Conservation (phyloP, 1,140 invertebrate genomes). For the Papilio helenus region DNA sequence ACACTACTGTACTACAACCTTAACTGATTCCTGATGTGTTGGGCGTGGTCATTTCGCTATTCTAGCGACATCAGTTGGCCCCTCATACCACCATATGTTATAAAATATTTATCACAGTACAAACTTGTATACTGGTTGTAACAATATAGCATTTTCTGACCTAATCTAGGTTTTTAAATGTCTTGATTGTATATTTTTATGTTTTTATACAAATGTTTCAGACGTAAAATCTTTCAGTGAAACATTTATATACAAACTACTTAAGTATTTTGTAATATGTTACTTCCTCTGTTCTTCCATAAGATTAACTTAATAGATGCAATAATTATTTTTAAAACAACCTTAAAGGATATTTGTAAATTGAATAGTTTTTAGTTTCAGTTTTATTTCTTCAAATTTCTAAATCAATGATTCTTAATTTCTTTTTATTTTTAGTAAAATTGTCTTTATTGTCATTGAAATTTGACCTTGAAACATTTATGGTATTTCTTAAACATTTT, state of each 20-base stretch:
- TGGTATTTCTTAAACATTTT: not conserved
- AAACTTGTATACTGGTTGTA: constrained; percentile 10
- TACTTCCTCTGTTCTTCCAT: not conserved
- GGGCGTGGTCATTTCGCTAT: too few relatives aligned
- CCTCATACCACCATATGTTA: not conserved
- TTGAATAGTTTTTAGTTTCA: too few relatives aligned
- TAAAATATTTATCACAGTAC: not conserved
- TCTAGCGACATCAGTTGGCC: not conserved
- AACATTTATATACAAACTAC: not conserved
- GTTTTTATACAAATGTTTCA: not conserved
- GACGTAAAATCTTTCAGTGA: not conserved
- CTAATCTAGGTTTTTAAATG: not conserved
- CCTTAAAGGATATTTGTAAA: not conserved
- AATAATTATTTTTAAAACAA: not conserved
- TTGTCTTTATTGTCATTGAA: too few relatives aligned
- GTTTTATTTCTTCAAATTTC: too few relatives aligned
- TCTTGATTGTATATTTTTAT: not conserved
- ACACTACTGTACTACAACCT: too few relatives aligned
- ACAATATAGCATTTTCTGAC: not conserved
- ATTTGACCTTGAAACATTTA: not conserved
- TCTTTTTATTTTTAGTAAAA: too few relatives aligned
- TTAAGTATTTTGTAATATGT: not conserved
- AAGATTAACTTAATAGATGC: not conserved
- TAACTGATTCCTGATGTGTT: too few relatives aligned
- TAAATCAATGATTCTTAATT: not conserved